These are phyloP conservation scores for Myotis planiceps DNA, from an alignment of 2,797 vertebrate species.

Conservation along the genomic window DNA sequence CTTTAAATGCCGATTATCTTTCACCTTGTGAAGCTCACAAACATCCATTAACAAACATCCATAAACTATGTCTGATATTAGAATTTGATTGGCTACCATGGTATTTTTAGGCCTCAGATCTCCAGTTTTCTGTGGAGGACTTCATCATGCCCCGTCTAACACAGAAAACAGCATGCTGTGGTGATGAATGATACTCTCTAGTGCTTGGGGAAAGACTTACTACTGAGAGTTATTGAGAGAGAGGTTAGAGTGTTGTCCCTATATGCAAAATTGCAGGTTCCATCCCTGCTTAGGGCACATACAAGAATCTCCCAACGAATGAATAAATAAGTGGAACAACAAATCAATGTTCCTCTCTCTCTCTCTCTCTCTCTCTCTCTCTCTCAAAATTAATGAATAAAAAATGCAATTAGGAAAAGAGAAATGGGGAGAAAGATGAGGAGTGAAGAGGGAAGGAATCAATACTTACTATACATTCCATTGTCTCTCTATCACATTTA, in stretches of 20 bases:
- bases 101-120: neutral
- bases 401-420: neutral
- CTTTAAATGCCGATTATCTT: neutral
- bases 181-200: neutral
- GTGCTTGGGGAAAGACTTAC: neutral
- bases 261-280: neutral
- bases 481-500: neutral
- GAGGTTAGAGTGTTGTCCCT: neutral
- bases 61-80: neutral
- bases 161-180: rapidly evolving
- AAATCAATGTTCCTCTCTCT: neutral
- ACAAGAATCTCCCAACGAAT: neutral
- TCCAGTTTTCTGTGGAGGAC: neutral
- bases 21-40: neutral
- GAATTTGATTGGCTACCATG: neutral
- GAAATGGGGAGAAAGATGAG: neutral
- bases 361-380: neutral
- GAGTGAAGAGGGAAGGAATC: neutral
- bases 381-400: neutral
- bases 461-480: neutral
- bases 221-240: neutral
- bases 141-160: rapidly evolving
- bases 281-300: no score
- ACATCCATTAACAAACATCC: neutral
- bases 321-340: neutral